These are phyloP conservation scores for Rhinopomastus cyanomelas DNA, from an alignment of 2,113 vertebrate species.

Conservation along the genomic window DNA sequence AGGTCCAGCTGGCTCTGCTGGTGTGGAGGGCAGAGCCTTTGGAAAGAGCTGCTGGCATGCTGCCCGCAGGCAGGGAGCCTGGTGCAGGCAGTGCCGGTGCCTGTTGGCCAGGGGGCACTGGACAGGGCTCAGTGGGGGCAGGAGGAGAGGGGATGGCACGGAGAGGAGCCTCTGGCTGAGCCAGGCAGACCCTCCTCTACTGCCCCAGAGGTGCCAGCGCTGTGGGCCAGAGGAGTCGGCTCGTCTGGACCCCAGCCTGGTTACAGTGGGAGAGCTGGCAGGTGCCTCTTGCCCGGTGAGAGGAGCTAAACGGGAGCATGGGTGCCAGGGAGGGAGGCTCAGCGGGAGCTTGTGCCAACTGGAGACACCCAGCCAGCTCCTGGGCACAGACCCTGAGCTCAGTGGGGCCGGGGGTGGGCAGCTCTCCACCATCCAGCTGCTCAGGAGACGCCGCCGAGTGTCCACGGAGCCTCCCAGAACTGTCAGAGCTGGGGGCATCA, in stretches of 20 bases:
- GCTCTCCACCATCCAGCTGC: not conserved
- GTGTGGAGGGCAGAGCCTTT: not conserved
- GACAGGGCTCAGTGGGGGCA: not conserved
- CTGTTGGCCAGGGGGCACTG: not conserved
- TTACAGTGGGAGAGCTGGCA: not conserved
- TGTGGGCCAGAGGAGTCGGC: not conserved
- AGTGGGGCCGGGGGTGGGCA: fast-evolving
- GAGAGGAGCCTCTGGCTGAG: not conserved
- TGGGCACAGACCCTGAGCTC: not conserved
- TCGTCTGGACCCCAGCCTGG: not conserved
- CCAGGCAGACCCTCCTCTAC: no score
- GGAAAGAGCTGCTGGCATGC: not conserved
- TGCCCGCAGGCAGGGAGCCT: not conserved
- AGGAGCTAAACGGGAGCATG: not conserved
- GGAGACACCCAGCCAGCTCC: not conserved
- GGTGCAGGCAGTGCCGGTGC: not conserved
- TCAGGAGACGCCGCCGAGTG: not conserved
- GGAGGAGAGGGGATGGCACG: fast-evolving
- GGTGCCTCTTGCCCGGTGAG: not conserved
- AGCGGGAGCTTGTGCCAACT: not conserved
- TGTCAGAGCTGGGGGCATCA: fast-evolving
- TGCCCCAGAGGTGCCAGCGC: not conserved
- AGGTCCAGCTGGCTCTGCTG: not conserved
- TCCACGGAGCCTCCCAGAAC: not conserved
- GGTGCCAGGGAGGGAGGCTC: not conserved